Evolutionary conservation across 2,888 invertebrate species (phyloP).

Genomic region (Panopea generosa): DNA sequence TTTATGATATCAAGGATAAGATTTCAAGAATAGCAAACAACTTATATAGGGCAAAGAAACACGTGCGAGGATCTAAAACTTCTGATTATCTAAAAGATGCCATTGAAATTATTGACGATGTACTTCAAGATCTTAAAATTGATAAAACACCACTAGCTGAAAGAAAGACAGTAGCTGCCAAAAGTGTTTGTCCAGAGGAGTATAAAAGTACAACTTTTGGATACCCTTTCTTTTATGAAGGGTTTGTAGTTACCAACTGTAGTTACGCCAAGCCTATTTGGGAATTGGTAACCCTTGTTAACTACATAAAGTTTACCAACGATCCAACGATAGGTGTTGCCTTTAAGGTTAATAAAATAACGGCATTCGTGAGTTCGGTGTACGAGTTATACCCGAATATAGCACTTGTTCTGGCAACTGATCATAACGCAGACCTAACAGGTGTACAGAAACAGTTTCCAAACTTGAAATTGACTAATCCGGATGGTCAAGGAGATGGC

Average conservation of each 20-base stretch:
- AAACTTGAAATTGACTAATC: not conserved
- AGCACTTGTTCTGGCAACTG: not conserved
- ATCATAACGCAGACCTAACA: no score
- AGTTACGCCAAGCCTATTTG: conserved; percentile 7
- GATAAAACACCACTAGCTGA: not conserved
- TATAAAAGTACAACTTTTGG: conserved; percentile 55
- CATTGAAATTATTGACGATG: conserved; percentile 3
- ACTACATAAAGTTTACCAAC: not conserved
- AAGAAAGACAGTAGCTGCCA: not conserved
- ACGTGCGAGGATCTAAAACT: conserved; percentile 48
- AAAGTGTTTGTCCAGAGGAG: conserved; percentile 53
- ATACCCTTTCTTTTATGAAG: conserved; percentile 63
- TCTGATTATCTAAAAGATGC: conserved; percentile 19
- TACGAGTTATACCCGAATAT: not conserved
- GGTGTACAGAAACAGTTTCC: not conserved
- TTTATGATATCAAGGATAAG: no score
- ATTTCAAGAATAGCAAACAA: conserved; percentile 11
- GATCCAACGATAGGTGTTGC: no score
- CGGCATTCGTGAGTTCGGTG: not conserved
- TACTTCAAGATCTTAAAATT: conserved; percentile 15
- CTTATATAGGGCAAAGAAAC: conserved; percentile 28
- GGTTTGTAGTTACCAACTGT: conserved; percentile 49
- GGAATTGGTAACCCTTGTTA: conserved; percentile 35
- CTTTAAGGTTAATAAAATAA: not conserved
- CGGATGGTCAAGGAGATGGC: conserved; percentile 36